Evolutionary conservation across 2,797 vertebrate genomes (phyloP).

Genomic region (Fistularia tabacaria): DNA sequence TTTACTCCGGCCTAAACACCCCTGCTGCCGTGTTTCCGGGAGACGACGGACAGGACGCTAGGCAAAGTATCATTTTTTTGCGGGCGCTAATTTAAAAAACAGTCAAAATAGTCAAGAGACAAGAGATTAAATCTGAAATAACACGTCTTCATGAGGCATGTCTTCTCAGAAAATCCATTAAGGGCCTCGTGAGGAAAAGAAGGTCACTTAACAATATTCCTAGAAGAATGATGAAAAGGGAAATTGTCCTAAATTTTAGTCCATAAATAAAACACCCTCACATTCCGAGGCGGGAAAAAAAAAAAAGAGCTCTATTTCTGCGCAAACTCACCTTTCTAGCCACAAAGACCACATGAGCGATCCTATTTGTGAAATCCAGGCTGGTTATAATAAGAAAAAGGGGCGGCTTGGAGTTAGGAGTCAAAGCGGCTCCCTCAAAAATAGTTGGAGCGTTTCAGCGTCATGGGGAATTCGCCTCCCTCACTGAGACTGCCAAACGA

Average conservation of each 20-base stretch:
- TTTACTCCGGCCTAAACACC: too few relatives aligned
- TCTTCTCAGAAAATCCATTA: conserved; percentile 3
- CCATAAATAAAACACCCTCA: conserved; percentile 50
- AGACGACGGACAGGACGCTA: not conserved
- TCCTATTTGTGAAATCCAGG: conserved; percentile 72
- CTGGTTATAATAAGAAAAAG: conserved; percentile 63
- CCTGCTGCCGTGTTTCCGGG: too few relatives aligned
- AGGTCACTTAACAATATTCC: conserved; percentile 45
- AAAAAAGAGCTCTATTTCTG: conserved; percentile 54
- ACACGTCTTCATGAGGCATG: not conserved
- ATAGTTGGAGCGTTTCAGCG: conserved; percentile 51
- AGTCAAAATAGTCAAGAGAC: conserved; percentile 13
- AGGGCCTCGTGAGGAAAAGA: conserved; percentile 4
- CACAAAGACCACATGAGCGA: conserved; percentile 60
- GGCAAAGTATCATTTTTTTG: too few relatives aligned
- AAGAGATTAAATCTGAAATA: too few relatives aligned
- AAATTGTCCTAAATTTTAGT: conserved; percentile 56
- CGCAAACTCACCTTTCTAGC: conserved; percentile 56
- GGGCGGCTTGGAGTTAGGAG: conserved; percentile 58
- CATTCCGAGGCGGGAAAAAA: conserved; percentile 25
- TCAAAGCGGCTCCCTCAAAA: conserved; percentile 47
- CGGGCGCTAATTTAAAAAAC: not conserved
- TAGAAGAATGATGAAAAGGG: conserved; percentile 52
- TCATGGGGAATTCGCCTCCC: conserved; percentile 46
- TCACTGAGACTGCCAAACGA: conserved; percentile 62